phyloP scores from a whole-genome alignment of 1,140 invertebrate species.

The Hylyphantes graminicola region DNA sequence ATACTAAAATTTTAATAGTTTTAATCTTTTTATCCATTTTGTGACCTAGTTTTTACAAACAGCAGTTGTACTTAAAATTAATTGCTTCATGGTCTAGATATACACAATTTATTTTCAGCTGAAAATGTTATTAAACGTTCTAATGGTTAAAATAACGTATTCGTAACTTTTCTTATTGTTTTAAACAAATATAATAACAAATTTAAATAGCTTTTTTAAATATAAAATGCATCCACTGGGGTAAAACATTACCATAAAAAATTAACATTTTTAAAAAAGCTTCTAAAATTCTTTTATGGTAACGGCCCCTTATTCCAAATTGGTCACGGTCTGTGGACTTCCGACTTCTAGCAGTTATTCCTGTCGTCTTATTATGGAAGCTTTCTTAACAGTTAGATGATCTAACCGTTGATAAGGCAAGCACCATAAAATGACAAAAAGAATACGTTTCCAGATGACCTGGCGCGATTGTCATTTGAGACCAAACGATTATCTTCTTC shows the following conservation, averaged over 20 bases:
- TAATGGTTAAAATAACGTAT: too few species aligned
- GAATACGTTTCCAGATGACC: constrained; percentile 34
- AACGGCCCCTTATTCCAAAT: background rate
- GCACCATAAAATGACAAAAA: constrained; percentile 32
- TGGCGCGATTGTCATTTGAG: constrained; percentile 20
- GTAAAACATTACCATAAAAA: background rate
- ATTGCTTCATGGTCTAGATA: too few species aligned
- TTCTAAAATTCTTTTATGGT: background rate
- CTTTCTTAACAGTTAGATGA: background rate
- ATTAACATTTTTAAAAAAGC: background rate
- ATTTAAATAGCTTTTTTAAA: too few species aligned
- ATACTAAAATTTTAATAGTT: too few species aligned
- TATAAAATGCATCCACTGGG: background rate
- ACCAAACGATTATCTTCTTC: constrained; percentile 3
- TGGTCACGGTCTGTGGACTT: background rate
- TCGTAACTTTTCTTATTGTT: too few species aligned
- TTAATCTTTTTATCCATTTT: too few species aligned
- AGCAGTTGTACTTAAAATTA: too few species aligned
- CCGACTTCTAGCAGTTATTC: background rate
- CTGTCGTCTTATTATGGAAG: background rate
- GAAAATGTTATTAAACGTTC: too few species aligned
- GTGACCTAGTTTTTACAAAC: too few species aligned
- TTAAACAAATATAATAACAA: too few species aligned
- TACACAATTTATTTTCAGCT: too few species aligned
- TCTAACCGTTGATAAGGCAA: constrained; percentile 9